Base-by-base conservation (phyloP, 2,113 vertebrate genomes). In the Petaurus breviceps region DNA sequence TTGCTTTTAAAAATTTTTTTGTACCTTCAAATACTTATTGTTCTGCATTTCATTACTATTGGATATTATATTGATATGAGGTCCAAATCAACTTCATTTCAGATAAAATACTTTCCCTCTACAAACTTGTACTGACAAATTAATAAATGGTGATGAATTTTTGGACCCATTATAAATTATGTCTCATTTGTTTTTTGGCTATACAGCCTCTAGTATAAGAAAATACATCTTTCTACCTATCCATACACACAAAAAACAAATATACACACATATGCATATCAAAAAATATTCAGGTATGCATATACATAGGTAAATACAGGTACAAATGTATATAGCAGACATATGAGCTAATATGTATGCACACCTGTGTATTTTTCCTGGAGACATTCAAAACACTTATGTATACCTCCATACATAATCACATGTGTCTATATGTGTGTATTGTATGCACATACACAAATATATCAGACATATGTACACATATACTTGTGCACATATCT, bases 1-100 rank as follows among this genome's bases (percentile, higher is more conserved):
- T 90, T 96, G 77, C 22, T 92, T 52, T 52, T 22, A 3, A 49
- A 49, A 49, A 49, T 3, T 19, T 53, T 96, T 97, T 95, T 89
- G 52, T 90, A 54, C 37, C 97, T 98, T 96, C 47, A 3, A 3
- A 43, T 98, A 95, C 94, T 46, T 95, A 91, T 49, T 97, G 89
- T 98, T 97, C 90, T 95, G 94, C 61, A 90, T 97, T 98, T 97
- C 57, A 77, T 43, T 97, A 57, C 28, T 84, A 89, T 54, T 25
- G 92, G 61, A 90, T 96, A 57, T n/a, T 91, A 97, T 95, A 97
- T 52, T 89, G 93, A 54, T 95, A 28, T 49, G 97, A 51, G 43
- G 95, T 61, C 96, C 28, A 94, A 96, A 89, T 24, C 24, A 95
- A 46, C 25, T 98, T 97, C 84, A 77, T 84, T 97, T 8, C 46